Conservation (phyloP, 2,888 invertebrate species). For the Tuta absoluta region DNA sequence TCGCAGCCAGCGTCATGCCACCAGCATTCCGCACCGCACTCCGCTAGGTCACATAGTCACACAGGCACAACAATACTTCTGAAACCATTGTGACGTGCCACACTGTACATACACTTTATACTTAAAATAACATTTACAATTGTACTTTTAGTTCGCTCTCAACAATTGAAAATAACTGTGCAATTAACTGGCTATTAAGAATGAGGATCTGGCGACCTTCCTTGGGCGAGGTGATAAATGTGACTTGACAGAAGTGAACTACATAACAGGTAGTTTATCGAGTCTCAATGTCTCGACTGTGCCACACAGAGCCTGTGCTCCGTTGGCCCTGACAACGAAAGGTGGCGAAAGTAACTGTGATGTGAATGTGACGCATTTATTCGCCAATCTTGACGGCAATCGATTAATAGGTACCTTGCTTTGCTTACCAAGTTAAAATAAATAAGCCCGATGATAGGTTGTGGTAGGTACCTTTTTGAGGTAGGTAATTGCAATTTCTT, state of each 20-base stretch:
- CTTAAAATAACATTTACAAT: constrained; percentile 41
- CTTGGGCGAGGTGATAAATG: constrained; percentile 51
- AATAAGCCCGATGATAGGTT: constrained; percentile 34
- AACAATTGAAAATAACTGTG: constrained; percentile 48
- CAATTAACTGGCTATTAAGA: constrained; percentile 40
- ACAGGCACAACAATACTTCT: constrained; percentile 53
- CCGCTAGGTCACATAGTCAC: constrained; percentile 20
- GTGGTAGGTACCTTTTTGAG: not conserved
- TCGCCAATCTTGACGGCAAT: constrained; percentile 37
- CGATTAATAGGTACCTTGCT: constrained; percentile 52
- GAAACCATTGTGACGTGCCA: constrained; percentile 51
- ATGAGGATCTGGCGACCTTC: constrained; percentile 55
- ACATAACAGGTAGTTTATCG: constrained; percentile 29
- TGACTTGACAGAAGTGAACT: constrained; percentile 43
- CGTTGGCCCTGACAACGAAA: constrained; percentile 68
- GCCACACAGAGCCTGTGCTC: constrained; percentile 39
- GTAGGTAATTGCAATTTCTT: no score
- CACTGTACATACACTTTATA: constrained; percentile 46
- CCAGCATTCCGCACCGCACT: not conserved
- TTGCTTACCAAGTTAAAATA: constrained; percentile 30
- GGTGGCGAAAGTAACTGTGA: constrained; percentile 67
- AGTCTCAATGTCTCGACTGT: constrained; percentile 47
- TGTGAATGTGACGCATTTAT: constrained; percentile 46
- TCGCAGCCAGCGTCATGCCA: constrained; percentile 32
- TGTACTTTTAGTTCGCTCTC: constrained; percentile 31